Conservation (phyloP, 2,113 vertebrate species). For the Turdus rufiventris region DNA sequence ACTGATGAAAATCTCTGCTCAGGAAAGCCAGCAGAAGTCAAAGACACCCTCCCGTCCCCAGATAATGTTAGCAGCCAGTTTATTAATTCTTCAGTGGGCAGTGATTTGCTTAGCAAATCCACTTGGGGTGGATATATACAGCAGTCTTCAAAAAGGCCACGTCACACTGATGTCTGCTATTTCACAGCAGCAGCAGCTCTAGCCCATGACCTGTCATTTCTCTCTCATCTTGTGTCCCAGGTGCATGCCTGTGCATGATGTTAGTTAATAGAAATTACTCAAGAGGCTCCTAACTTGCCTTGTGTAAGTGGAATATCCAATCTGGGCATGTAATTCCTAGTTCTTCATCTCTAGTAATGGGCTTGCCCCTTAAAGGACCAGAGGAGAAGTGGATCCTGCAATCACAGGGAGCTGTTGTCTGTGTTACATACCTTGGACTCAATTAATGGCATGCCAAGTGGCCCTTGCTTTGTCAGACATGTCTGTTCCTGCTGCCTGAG, state of each 20-base stretch:
- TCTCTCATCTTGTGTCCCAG: neutral
- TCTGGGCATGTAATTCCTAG: neutral
- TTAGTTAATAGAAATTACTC: neutral
- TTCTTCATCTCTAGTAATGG: neutral
- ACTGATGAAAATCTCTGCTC: neutral
- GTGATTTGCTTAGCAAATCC: neutral
- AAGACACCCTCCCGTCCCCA: neutral
- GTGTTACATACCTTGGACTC: neutral
- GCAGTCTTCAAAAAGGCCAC: neutral
- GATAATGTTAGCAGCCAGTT: neutral
- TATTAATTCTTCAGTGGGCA: neutral
- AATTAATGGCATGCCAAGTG: neutral
- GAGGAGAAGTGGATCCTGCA: neutral
- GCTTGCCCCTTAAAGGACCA: neutral
- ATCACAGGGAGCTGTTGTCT: neutral
- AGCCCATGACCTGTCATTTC: accelerated
- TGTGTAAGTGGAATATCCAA: neutral
- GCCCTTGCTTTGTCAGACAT: neutral
- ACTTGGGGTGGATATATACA: accelerated
- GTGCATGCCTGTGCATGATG: accelerated
- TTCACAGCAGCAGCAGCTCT: neutral
- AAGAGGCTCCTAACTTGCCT: neutral
- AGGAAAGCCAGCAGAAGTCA: neutral
- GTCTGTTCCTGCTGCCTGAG: neutral
- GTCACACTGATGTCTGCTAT: neutral